Conservation (phyloP, 2,797 vertebrate genomes). For the Siniperca undulata region DNA sequence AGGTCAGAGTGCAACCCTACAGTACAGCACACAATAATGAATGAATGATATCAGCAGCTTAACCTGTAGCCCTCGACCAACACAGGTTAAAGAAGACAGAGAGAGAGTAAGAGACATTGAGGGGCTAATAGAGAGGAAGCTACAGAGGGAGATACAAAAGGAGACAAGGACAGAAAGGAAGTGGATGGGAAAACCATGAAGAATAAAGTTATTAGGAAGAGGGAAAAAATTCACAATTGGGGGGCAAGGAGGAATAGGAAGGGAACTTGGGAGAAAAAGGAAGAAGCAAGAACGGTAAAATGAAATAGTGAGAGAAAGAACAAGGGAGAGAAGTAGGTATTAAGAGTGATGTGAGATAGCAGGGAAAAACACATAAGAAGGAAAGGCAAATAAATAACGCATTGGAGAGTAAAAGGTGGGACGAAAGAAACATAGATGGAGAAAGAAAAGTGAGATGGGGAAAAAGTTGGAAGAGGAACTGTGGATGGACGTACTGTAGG, state of each 20-base stretch:
- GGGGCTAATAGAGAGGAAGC: not conserved
- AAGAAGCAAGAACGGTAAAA: not conserved
- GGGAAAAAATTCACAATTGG: not conserved
- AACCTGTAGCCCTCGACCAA: slow-evolving; percentile 46
- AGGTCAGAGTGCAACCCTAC: slow-evolving; percentile 70
- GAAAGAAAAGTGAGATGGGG: not conserved
- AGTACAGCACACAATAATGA: slow-evolving; percentile 53
- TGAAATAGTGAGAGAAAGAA: not conserved
- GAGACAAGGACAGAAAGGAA: not conserved
- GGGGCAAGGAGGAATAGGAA: slow-evolving; percentile 5
- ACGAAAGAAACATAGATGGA: not conserved
- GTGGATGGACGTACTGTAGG: not conserved
- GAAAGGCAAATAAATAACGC: not conserved
- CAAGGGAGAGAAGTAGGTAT: not conserved
- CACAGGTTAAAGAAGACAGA: slow-evolving; percentile 19
- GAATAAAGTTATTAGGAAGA: not conserved
- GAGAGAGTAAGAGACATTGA: not conserved
- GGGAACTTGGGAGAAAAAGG: not conserved
- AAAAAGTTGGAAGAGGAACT: not conserved
- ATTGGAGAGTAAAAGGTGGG: not conserved
- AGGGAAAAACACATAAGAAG: not conserved
- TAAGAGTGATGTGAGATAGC: not conserved
- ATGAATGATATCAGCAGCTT: slow-evolving; percentile 57
- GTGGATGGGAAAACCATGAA: not conserved
- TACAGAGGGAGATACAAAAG: not conserved